A percentile compares a stretch with the other conserved stretches of the same genome.
Evolutionary conservation across 37 sponge, comb jelly and placozoan species (phyloP).

Genomic region (Chondrilla cf. caribensis): DNA sequence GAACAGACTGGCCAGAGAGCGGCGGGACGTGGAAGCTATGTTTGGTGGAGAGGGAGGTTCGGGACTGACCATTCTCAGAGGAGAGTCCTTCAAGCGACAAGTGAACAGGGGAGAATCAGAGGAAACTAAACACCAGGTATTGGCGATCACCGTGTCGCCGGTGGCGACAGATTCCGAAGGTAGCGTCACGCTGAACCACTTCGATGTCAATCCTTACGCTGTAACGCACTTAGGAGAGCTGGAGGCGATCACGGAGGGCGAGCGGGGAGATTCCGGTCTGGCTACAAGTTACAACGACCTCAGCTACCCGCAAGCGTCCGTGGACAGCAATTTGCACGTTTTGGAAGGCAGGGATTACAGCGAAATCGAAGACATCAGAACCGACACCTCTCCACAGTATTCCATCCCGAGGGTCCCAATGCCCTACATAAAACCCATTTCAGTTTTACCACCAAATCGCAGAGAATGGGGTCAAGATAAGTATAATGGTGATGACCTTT

Average conservation of each 20-base stretch:
- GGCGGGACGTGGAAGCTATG: background rate
- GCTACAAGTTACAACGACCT: background rate
- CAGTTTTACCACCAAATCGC: background rate
- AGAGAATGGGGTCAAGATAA: background rate
- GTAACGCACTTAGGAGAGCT: background rate
- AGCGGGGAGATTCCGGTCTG: background rate
- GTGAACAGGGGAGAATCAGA: background rate
- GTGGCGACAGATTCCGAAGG: background rate
- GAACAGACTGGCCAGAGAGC: background rate
- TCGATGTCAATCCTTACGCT: background rate
- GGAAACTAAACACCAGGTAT: background rate
- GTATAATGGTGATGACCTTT: background rate
- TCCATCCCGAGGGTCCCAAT: background rate
- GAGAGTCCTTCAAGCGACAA: background rate
- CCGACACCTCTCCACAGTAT: no score
- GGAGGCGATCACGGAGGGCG: background rate
- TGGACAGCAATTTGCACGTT: background rate
- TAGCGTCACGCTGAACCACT: no score
- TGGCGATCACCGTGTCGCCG: background rate
- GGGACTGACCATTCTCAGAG: constrained; percentile 4
- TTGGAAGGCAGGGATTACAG: background rate
- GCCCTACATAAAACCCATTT: constrained; percentile 1
- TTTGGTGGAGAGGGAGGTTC: background rate
- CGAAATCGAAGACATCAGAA: background rate
- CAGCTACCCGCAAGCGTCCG: background rate